Evolutionary conservation across 2,113 vertebrate species (phyloP), one percentile per base, ranked within the genome.

Genomic region (Vidua chalybeata): DNA sequence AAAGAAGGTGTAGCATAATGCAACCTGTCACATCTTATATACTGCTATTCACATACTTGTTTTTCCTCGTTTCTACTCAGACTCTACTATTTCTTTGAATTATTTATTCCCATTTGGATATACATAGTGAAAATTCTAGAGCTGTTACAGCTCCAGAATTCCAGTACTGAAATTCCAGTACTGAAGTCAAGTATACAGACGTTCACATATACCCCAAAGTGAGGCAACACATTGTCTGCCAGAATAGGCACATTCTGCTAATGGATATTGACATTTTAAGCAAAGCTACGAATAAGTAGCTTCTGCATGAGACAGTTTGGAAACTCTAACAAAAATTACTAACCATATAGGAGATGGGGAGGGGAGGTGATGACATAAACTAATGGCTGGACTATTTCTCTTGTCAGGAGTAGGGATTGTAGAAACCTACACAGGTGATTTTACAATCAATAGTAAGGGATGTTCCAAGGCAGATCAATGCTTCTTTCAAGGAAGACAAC

Each of bases 271-370:
- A 17, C 72, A 41, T 14, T n/a, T 88, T 78, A 61, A 31, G 13
- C n/a, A 72, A 72, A 68, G 13, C 20, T 55, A 78, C 17, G 31
- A 23, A 67, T 19, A 15, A 52, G 15, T 11, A 59, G 13, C 16
- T 52, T 68, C 24, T 87, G 7, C 15, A 23, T 66, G 24, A 52
- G 15, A 37, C 15, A 43, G 7, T 51, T 66, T 88, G 10, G 19
- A 90, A 88, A 69, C 3, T 35, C 11, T 21, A 61, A 46, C 8
- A 61, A 49, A 81, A 74, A 31, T 33, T 39, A 3, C 43, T 55
- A 48, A 56, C 2, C 4, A 5, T 46, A 3, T 3, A n/a, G 10
- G 8, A 41, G 10, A 19, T 8, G 3, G 2, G 11, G 12, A 1
- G 11, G 11, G 2, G 7, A 45, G 9, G 11, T 5, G 0, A 6